phyloP scores from a whole-genome alignment of 2,113 vertebrate genomes.

The Bos indicus region DNA sequence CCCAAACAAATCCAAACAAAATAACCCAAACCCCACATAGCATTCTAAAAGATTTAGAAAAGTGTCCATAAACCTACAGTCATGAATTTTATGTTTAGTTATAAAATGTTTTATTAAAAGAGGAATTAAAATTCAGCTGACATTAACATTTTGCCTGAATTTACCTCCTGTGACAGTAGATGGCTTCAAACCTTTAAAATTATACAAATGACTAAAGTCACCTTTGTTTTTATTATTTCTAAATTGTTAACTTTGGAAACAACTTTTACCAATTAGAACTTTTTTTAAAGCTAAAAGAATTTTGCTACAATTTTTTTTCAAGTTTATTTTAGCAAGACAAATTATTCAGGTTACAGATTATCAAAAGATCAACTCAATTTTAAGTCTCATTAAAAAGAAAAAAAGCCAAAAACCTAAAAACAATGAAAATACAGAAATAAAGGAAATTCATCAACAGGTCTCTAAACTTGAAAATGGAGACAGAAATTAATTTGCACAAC shows the following conservation, averaged over 20 bases:
- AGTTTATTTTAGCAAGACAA: conserved; percentile 88
- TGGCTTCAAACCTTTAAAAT: not conserved
- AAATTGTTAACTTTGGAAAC: conserved; percentile 13
- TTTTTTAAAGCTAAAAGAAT: not conserved
- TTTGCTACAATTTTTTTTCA: conserved; percentile 72
- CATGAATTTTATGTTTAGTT: not conserved
- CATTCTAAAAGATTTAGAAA: conserved; percentile 35
- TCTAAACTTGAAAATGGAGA: conserved; percentile 76
- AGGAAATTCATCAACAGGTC: conserved; percentile 76
- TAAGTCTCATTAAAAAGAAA: conserved; percentile 81
- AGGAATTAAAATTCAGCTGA: conserved; percentile 22
- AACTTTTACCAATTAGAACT: conserved; percentile 23
- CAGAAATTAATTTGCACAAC: conserved; percentile 79
- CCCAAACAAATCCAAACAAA: not conserved
- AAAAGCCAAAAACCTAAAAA: conserved; percentile 19
- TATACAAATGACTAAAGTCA: not conserved
- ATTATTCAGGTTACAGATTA: conserved; percentile 86
- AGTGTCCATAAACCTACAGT: not conserved
- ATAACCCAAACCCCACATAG: not conserved
- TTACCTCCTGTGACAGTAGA: not conserved
- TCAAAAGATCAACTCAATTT: conserved; percentile 84
- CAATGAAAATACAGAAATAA: conserved; percentile 38
- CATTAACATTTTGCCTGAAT: conserved; percentile 12
- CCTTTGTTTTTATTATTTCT: not conserved
- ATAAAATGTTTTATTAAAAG: conserved; percentile 7